Base-by-base conservation (phyloP, 1,140 invertebrate species). In the Dendrolimus punctatus region DNA sequence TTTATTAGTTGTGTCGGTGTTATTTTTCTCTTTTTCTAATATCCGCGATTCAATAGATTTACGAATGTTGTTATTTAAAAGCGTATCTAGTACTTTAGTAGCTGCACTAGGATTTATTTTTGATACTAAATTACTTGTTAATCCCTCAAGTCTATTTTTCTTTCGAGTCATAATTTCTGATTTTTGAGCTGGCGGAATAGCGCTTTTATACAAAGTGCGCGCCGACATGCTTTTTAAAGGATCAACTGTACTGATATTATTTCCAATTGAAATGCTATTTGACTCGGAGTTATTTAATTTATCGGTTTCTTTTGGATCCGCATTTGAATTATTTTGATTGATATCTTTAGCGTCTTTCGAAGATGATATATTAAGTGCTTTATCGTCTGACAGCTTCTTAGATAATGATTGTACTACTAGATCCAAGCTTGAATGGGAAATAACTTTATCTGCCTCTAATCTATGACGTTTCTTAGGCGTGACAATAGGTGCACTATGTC, bases 401-500 rank as follows among this genome's bases (percentile, higher is more conserved):
- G 87, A 86, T 45, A 87, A 62, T 8, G 80, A 84, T 55, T 87
- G 85, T 9, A 87, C 87, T 8, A 87, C 87, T 63, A 81, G 75
- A 61, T 87, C 82, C 49, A 87, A 71, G 46, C 75, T 83, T 40
- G 80, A 76, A 64, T 80, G 72, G 38, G 73, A 67, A 52, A 71
- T 61, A 44, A 68, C 73, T 58, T 82, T 85, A 9, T 87, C 87
- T 39, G 79, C 83, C 71, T 88, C 86, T 40, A 89, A 64, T 55
- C 87, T 69, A 58, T 90, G 90, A 0, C 90, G 77, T 58, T 90
- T 90, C 59, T 90, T 90, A 6, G 90, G 90, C 47, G 87, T 88
- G 5, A 85, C 85, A 39, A 87, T 86, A 46, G 85, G 85, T 38
- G 84, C 83, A 39, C 72, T 64, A 60, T 84, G 76, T 42, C 80